Evolutionary conservation across 2,797 vertebrate genomes (phyloP), one percentile per base, ranked within the genome.

Genomic region (Neosilurus mollespiculum): DNA sequence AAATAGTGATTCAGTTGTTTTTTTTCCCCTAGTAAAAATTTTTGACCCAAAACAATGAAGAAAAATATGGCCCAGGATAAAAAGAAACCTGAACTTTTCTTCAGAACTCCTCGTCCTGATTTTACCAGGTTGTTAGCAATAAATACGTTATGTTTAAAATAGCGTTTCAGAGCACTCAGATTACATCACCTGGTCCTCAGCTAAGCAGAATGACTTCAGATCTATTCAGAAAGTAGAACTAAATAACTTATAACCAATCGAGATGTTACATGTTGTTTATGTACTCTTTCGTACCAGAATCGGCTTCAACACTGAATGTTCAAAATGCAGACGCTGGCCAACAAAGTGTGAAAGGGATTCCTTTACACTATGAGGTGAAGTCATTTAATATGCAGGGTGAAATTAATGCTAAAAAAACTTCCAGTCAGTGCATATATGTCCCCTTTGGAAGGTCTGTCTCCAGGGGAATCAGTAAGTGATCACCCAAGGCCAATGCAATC

Each of bases 401-500:
- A 84, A 77, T 84, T 82, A 85, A 81, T 18, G 61, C 70, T 71
- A 54, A 72, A 69, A 70, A 81, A 71, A 58, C 11, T 73, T 81
- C 72, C 71, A 58, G 51, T 15, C 79, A 53, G 80, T 84, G 77
- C 67, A 51, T 72, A 85, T 84, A 76, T 83, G 84, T 82, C 81
- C 82, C 26, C 22, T 76, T 83, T 85, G 80, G 81, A 87, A 51
- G 88, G 72, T 78, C 34, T 34, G 82, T 85, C 86, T 88, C 81
- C 65, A 56, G 81, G 83, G 84, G 84, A 88, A 87, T 88, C 84
- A 86, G 78, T 78, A 82, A 87, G 85, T 71, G 84, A 85, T 85
- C 85, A 88, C 78, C 90, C 88, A 93, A 92, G 91, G 93, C 91
- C 91, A 91, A 86, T 92, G 93, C 93, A 93, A 92, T 93, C 90